Evolutionary conservation across 2,797 vertebrate species (phyloP).

Genomic region (Acipenser oxyrinchus): DNA sequence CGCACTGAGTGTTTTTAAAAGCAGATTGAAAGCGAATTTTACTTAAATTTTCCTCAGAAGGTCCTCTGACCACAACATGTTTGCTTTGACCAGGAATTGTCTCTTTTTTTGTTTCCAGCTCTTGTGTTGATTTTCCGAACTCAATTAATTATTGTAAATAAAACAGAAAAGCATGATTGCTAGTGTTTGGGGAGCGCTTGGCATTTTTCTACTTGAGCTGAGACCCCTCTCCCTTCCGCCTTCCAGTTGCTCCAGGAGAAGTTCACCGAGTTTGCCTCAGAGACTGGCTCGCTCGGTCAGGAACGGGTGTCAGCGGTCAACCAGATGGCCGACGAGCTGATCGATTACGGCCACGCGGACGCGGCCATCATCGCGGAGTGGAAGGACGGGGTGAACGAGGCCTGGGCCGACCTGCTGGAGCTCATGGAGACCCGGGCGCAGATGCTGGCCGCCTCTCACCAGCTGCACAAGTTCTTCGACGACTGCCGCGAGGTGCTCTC

Average conservation of each 20-base stretch:
- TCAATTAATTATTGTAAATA: too few relatives aligned
- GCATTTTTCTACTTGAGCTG: too few relatives aligned
- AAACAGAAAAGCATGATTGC: too few relatives aligned
- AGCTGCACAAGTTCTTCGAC: slow-evolving; percentile 89
- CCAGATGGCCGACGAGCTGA: slow-evolving; percentile 93
- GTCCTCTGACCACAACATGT: too few relatives aligned
- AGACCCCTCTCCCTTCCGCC: too few relatives aligned
- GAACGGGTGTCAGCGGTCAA: slow-evolving; percentile 71
- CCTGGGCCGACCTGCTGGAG: slow-evolving; percentile 90
- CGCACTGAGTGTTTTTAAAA: too few relatives aligned
- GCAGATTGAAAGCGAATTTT: too few relatives aligned
- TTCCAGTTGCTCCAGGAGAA: slow-evolving; percentile 60
- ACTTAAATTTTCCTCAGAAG: too few relatives aligned
- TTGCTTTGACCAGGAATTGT: too few relatives aligned
- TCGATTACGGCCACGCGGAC: slow-evolving; percentile 83
- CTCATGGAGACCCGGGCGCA: slow-evolving; percentile 86
- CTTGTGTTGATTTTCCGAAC: too few relatives aligned
- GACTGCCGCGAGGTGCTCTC: slow-evolving; percentile 78
- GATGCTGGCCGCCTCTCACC: slow-evolving; percentile 84
- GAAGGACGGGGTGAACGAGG: slow-evolving; percentile 91
- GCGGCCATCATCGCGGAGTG: slow-evolving; percentile 90
- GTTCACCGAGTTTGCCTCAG: slow-evolving; percentile 58
- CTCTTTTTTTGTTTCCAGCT: too few relatives aligned
- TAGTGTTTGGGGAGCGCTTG: too few relatives aligned
- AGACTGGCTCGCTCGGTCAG: slow-evolving; percentile 51